Evolutionary conservation across 2,797 vertebrate genomes (phyloP).

Genomic region (Melanotaenia maccullochi): DNA sequence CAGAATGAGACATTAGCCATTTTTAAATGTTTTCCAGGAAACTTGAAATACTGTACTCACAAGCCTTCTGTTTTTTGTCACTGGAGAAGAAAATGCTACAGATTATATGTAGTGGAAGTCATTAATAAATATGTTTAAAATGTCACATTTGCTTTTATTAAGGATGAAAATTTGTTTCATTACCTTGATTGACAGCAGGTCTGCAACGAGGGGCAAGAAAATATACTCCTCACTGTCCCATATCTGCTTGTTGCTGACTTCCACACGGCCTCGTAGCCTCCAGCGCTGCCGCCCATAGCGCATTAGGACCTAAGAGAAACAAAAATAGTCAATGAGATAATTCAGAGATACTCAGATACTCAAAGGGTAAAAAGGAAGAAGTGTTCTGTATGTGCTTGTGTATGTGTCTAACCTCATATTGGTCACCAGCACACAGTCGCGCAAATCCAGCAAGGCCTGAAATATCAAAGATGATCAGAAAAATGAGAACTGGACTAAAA

Average conservation of each 20-base stretch:
- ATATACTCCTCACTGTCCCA: slow-evolving; percentile 98
- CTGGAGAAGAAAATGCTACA: not conserved
- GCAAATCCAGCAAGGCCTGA: slow-evolving; percentile 96
- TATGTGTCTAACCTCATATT: slow-evolving; percentile 91
- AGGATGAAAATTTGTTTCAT: slow-evolving; percentile 10
- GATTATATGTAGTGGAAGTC: not conserved
- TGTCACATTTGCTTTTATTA: not conserved
- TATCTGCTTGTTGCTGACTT: slow-evolving; percentile 95
- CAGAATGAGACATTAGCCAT: not conserved
- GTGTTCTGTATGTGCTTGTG: not conserved
- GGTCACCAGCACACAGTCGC: slow-evolving; percentile 95
- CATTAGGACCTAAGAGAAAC: slow-evolving; percentile 91
- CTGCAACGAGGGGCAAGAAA: slow-evolving; percentile 94
- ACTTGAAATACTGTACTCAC: not conserved
- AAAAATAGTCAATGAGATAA: slow-evolving; percentile 20
- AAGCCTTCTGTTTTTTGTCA: not conserved
- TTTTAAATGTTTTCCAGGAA: not conserved
- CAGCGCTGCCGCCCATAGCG: slow-evolving; percentile 96
- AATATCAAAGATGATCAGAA: slow-evolving; percentile 24
- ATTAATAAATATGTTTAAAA: not conserved
- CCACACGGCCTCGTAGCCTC: slow-evolving; percentile 95
- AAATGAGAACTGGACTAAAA: slow-evolving; percentile 47
- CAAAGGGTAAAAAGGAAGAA: not conserved
- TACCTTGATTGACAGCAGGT: slow-evolving; percentile 98
- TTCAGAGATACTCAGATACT: not conserved